Percentiles rank a stretch among this genome's conserved stretches.
phyloP scores from a whole-genome alignment of 2,888 invertebrate genomes.

The Hypolimnas misippus region DNA sequence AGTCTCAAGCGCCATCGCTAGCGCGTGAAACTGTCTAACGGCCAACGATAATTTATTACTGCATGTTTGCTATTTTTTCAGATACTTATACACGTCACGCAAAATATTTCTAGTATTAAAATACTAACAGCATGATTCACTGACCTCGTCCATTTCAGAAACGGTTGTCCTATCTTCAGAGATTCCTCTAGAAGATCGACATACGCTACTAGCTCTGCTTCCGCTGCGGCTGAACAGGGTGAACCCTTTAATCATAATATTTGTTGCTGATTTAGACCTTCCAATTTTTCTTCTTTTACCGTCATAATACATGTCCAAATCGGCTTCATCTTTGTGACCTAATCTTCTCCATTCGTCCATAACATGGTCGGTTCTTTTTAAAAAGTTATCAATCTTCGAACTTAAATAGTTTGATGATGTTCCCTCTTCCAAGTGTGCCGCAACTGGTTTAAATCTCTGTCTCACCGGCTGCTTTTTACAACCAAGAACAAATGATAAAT shows the following conservation, averaged over 20 bases:
- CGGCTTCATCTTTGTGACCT: slow-evolving; percentile 85
- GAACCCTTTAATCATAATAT: slow-evolving; percentile 93
- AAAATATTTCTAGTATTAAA: slow-evolving; percentile 20
- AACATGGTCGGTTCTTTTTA: slow-evolving; percentile 93
- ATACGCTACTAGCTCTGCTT: slow-evolving; percentile 84
- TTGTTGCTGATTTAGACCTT: slow-evolving; percentile 89
- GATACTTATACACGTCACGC: slow-evolving; percentile 38
- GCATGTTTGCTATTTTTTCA: slow-evolving; percentile 49
- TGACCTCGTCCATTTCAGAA: slow-evolving; percentile 87
- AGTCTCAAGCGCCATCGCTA: slow-evolving; percentile 54
- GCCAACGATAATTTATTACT: slow-evolving; percentile 61
- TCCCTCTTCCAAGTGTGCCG: slow-evolving; percentile 89
- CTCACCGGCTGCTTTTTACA: slow-evolving; percentile 88
- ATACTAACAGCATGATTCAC: slow-evolving; percentile 43
- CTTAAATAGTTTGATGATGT: slow-evolving; percentile 91
- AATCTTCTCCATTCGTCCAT: slow-evolving; percentile 93
- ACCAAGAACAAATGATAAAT: slow-evolving; percentile 90
- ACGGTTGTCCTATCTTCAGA: slow-evolving; percentile 86
- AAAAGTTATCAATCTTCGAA: slow-evolving; percentile 90
- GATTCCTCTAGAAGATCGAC: slow-evolving; percentile 78
- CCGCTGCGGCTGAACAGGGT: slow-evolving; percentile 85
- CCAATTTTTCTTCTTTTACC: slow-evolving; percentile 76
- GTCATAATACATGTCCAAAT: slow-evolving; percentile 63
- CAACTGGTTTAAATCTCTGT: slow-evolving; percentile 87
- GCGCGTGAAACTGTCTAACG: slow-evolving; percentile 56